A percentile compares a stretch with the other conserved stretches of the same genome.
These are phyloP conservation scores for Phengaris alcon DNA, from an alignment of 2,888 invertebrate species.

Conservation along the genomic window DNA sequence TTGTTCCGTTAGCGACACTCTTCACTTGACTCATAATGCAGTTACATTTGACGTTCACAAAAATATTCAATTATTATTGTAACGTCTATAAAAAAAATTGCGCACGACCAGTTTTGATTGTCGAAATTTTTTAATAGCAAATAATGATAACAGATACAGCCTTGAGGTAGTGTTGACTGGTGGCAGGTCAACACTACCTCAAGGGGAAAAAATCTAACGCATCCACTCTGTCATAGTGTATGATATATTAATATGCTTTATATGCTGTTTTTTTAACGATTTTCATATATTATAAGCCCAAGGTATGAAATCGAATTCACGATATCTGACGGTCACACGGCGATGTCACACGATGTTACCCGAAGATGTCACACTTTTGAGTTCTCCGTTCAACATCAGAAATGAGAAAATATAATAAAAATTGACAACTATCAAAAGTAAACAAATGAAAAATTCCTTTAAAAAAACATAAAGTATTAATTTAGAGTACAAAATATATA, in stretches of 20 bases:
- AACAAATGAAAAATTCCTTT: too few species aligned
- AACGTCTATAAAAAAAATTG: background rate
- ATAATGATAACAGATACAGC: conserved; percentile 38
- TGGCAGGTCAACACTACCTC: conserved; percentile 54
- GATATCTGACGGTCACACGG: too few species aligned
- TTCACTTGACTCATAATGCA: background rate
- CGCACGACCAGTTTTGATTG: background rate
- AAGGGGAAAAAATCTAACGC: conserved; percentile 48
- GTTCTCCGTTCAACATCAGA: too few species aligned
- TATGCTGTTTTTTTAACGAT: background rate
- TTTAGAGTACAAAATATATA: too few species aligned
- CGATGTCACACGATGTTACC: too few species aligned
- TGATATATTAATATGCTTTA: background rate
- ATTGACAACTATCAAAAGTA: too few species aligned
- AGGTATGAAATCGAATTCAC: too few species aligned
- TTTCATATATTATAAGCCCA: too few species aligned
- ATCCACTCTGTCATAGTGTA: conserved; percentile 32
- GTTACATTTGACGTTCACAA: background rate
- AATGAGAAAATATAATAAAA: too few species aligned
- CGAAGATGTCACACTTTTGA: too few species aligned
- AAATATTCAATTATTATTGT: background rate
- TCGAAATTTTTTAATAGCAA: conserved; percentile 22
- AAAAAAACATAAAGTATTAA: too few species aligned
- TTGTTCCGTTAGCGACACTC: background rate
- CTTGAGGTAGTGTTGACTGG: conserved; percentile 47